Conservation (phyloP, 2,888 invertebrate genomes). For the Timema podura region DNA sequence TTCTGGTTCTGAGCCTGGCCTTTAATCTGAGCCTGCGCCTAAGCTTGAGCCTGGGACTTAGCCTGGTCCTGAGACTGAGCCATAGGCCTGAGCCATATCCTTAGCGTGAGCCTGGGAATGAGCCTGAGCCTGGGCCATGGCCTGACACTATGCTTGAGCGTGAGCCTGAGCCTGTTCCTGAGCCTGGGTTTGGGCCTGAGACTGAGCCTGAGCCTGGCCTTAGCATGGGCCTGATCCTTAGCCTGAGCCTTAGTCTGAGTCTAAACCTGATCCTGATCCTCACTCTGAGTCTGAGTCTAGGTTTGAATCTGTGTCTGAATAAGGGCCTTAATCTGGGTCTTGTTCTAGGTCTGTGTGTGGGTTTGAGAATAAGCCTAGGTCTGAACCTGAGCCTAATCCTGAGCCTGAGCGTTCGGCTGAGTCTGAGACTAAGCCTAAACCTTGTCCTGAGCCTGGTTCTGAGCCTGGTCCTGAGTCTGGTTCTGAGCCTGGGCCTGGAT, state of each 20-base stretch:
- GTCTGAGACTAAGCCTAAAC: slow-evolving; percentile 22
- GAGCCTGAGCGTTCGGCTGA: slow-evolving; percentile 31
- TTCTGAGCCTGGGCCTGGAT: slow-evolving; percentile 14
- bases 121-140: slow-evolving; percentile 35
- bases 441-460: background rate
- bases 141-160: slow-evolving; percentile 30
- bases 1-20: no score
- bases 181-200: background rate
- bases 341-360: background rate
- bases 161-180: slow-evolving; percentile 20
- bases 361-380: slow-evolving; percentile 21
- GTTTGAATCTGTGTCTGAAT: background rate
- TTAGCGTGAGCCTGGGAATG: no score
- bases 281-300: background rate
- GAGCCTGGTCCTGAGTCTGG: background rate
- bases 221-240: background rate
- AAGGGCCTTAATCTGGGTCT: background rate
- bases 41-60: no score
- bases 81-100: no score
- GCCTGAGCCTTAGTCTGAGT: no score
- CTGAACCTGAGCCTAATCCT: slow-evolving; percentile 31
- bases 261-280: background rate
- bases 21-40: no score
- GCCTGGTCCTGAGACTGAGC: slow-evolving; percentile 22
- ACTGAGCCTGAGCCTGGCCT: background rate